phyloP scores from a whole-genome alignment of 2,113 vertebrate species.

The Thamnaconus septentrionalis region DNA sequence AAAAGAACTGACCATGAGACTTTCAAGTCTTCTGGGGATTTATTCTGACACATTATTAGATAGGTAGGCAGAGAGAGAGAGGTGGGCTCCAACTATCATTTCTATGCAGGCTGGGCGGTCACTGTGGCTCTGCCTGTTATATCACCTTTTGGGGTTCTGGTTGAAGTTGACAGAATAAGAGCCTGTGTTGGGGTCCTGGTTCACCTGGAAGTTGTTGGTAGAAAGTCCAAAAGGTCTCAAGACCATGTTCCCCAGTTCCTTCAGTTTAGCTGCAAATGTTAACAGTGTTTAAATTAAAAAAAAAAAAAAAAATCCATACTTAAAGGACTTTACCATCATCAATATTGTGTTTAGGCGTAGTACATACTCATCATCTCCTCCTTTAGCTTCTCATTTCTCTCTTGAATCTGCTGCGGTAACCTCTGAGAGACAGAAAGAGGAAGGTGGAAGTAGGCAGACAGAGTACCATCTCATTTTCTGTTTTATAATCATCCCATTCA shows the following conservation, averaged over 20 bases:
- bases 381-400: conserved; percentile 93
- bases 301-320: background rate
- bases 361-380: conserved; percentile 95
- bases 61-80: no score
- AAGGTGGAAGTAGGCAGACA: no score
- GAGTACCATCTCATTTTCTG: no score
- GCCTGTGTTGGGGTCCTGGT: conserved; percentile 87
- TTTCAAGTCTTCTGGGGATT: no score
- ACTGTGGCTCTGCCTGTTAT: background rate
- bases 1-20: no score
- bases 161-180: conserved; percentile 96
- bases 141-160: conserved; percentile 77
- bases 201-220: conserved; percentile 94
- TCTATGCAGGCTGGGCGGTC: no score
- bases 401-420: conserved; percentile 91
- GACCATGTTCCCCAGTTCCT: conserved; percentile 94
- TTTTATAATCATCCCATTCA: no score
- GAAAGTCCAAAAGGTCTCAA: conserved; percentile 95
- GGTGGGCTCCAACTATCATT: no score
- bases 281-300: background rate
- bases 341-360: conserved; percentile 2
- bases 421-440: conserved; percentile 75
- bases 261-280: conserved; percentile 86
- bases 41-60: no score
- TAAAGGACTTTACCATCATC: no score